Base-by-base conservation (phyloP, 1,140 invertebrate genomes). In the Eulimnadia texana region DNA sequence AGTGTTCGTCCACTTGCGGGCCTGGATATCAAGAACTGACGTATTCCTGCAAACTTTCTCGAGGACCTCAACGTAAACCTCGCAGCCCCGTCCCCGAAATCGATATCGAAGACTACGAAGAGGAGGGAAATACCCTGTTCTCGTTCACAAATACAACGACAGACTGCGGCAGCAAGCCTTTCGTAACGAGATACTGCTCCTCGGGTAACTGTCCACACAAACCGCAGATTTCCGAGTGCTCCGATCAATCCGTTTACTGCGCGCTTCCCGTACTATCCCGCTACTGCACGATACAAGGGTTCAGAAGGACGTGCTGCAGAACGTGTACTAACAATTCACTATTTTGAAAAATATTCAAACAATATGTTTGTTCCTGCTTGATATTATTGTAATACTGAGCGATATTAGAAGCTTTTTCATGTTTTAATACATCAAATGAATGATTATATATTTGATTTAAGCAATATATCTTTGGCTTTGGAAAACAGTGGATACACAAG, bases 1-100 rank as follows among this genome's bases (percentile, higher is more conserved):
- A 80, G 78, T 81, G 79, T 67, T 79, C 78, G 1, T 68, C 68
- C 20, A 74, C 71, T 2, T 81, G 79, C 71, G 78, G 77, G 0
- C 67, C 69, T 65, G 80, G 79, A 24, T 64, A 69, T 13, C 72
- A 77, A 61, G 69, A 66, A 10, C 68, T 77, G 3, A 65, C 67
- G 23, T 74, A 77, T 25, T 69, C 66, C 13, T 81, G 79, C 67
- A 66, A 71, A 25, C 63, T 76, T 2, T 56, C 72, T 3, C 67
- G 76, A 52, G 74, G 72, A 20, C 22, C 76, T 78, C 52, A 79
- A 75, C 13, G 70, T 75, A 3, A 80, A 78, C 71, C 63, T 73
- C 53, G 61, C 74, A 68, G 58, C 66, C n/a, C 65, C 72, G 58
- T 20, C 47, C 11, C 3, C 25, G 58, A 49, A 28, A 16, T 19